Evolutionary conservation across 1,140 invertebrate species (phyloP).

Genomic region (Zaprionus kolodkinae): DNA sequence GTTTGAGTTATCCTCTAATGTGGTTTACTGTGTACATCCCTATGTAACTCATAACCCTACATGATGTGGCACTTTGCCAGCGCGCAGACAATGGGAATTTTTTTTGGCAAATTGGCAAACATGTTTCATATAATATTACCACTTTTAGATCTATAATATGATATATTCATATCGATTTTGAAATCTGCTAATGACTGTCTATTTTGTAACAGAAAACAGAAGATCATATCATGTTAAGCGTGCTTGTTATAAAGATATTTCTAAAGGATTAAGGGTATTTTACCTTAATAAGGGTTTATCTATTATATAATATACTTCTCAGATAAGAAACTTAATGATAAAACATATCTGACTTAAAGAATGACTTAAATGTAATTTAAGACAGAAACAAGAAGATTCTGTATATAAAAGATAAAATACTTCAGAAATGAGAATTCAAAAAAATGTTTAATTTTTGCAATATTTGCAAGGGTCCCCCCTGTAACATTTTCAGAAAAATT

Average conservation of each 20-base stretch:
- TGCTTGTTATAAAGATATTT: not conserved
- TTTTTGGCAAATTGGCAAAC: slow-evolving; percentile 9
- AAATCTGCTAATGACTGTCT: not conserved
- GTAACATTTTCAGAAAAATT: too few relatives aligned
- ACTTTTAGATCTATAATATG: not conserved
- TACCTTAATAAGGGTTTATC: too few relatives aligned
- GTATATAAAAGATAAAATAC: too few relatives aligned
- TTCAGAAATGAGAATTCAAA: too few relatives aligned
- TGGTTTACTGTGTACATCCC: slow-evolving; percentile 5
- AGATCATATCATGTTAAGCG: not conserved
- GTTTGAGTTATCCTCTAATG: slow-evolving; percentile 53
- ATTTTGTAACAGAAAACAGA: not conserved
- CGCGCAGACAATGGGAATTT: slow-evolving; percentile 6
- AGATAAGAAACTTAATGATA: too few relatives aligned
- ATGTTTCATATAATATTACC: slow-evolving; percentile 6
- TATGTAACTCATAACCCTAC: slow-evolving; percentile 13
- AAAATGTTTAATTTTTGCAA: too few relatives aligned
- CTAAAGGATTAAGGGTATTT: not conserved
- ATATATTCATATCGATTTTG: not conserved
- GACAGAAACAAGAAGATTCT: too few relatives aligned
- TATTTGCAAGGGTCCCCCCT: too few relatives aligned
- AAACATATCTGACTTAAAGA: too few relatives aligned
- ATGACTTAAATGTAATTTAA: too few relatives aligned
- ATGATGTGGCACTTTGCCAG: slow-evolving; percentile 36
- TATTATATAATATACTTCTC: too few relatives aligned